phyloP scores from a whole-genome alignment of 2,113 vertebrate genomes.

The Dicrurus megarhynchus region DNA sequence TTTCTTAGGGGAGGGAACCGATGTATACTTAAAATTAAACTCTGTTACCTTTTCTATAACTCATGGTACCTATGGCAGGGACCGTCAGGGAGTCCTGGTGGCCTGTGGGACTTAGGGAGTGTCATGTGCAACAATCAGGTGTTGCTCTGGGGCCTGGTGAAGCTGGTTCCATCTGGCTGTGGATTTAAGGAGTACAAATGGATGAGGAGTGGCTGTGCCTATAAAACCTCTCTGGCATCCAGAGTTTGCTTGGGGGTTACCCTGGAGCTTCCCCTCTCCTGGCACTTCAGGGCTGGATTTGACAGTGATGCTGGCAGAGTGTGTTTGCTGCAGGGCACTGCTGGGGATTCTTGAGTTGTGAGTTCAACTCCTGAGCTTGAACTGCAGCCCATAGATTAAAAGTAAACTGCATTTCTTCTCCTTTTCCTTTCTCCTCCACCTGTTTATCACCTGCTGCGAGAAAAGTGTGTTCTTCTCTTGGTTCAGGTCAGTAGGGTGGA shows the following conservation, averaged over 20 bases:
- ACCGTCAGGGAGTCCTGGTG: not conserved
- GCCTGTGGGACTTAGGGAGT: not conserved
- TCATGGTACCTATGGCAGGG: rapidly evolving
- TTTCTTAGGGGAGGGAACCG: not conserved
- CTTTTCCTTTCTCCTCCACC: not conserved
- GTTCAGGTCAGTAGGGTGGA: not conserved
- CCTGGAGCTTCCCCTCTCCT: not conserved
- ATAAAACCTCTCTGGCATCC: not conserved
- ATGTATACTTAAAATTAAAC: not conserved
- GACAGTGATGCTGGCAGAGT: not conserved
- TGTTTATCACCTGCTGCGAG: not conserved
- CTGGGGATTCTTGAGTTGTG: not conserved
- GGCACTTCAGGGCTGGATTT: not conserved
- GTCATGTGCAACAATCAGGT: rapidly evolving
- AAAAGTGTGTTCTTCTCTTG: not conserved
- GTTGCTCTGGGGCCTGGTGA: not conserved
- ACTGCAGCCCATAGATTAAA: not conserved
- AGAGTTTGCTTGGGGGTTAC: not conserved
- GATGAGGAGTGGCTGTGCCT: not conserved
- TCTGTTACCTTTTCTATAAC: not conserved
- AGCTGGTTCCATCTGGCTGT: not conserved
- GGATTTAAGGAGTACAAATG: not conserved
- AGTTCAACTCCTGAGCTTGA: not conserved
- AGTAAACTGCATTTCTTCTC: not conserved
- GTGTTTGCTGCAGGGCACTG: not conserved